Percentiles rank a stretch among this genome's conserved stretches.
phyloP scores from a whole-genome alignment of 2,113 vertebrate genomes.

The Pituophis catenifer region DNA sequence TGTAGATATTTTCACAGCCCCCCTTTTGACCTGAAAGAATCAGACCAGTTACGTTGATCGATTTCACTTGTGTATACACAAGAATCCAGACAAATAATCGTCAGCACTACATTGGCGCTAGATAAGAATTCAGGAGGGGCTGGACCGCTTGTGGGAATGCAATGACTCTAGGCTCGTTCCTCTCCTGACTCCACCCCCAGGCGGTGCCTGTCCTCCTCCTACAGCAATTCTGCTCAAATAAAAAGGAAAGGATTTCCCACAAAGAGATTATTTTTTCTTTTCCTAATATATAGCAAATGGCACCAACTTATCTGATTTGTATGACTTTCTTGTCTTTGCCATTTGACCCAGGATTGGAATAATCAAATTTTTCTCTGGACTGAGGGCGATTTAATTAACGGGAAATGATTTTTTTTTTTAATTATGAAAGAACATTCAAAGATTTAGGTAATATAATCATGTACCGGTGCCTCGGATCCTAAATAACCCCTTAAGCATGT shows the following conservation, averaged over 20 bases:
- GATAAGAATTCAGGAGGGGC: too few relatives aligned
- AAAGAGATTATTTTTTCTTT: not conserved
- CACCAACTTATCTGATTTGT: not conserved
- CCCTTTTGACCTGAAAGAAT: too few relatives aligned
- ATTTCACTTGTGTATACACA: too few relatives aligned
- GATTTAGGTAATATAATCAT: slow-evolving; percentile 34
- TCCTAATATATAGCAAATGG: not conserved
- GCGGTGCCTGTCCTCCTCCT: not conserved
- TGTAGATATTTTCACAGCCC: too few relatives aligned
- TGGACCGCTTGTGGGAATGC: not conserved
- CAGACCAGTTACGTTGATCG: too few relatives aligned
- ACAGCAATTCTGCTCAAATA: not conserved
- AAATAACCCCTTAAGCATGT: slow-evolving; percentile 51
- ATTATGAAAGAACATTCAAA: slow-evolving; percentile 33
- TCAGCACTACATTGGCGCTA: too few relatives aligned
- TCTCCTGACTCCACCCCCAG: not conserved
- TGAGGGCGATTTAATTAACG: not conserved
- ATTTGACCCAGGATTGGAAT: not conserved
- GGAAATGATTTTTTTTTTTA: slow-evolving; percentile 26
- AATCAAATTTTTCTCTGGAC: not conserved
- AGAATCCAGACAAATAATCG: too few relatives aligned
- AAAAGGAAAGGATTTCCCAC: not conserved
- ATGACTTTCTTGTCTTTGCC: not conserved
- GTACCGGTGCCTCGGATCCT: slow-evolving; percentile 44
- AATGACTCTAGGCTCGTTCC: not conserved